A percentile compares a stretch with the other conserved stretches of the same genome.
These are phyloP conservation scores for Aproaerema taeniolella DNA, from an alignment of 2,888 invertebrate species.

Conservation along the genomic window DNA sequence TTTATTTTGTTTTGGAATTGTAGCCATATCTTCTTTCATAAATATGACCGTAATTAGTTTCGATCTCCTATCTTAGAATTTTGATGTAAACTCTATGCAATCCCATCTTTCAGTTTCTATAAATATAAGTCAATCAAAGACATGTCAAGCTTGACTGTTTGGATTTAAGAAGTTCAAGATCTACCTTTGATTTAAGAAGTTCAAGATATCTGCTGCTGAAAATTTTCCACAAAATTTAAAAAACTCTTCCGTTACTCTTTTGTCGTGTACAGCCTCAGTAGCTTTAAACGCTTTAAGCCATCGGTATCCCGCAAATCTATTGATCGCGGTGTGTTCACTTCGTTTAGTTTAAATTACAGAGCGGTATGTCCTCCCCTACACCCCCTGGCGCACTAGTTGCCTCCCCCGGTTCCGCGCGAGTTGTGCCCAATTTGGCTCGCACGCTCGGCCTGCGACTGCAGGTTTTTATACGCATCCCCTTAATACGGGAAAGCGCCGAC, in stretches of 20 bases:
- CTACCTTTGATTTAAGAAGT: too few species aligned
- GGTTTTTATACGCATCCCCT: slow-evolving; percentile 55
- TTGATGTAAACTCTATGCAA: too few species aligned
- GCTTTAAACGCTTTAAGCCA: slow-evolving; percentile 3
- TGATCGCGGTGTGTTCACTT: slow-evolving; percentile 36
- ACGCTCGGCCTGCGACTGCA: slow-evolving; percentile 31
- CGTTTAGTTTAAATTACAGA: slow-evolving; percentile 36
- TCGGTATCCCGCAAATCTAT: slow-evolving; percentile 9
- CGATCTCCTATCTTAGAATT: neutral
- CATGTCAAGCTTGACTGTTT: neutral
- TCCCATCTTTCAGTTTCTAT: too few species aligned
- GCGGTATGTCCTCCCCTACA: slow-evolving; percentile 24
- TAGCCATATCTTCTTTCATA: neutral
- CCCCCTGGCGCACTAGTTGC: slow-evolving; percentile 18
- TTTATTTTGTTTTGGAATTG: neutral
- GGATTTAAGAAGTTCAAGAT: too few species aligned
- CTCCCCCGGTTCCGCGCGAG: slow-evolving; percentile 44
- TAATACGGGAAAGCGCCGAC: slow-evolving; percentile 24
- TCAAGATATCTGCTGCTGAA: too few species aligned
- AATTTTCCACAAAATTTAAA: neutral
- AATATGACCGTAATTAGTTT: neutral
- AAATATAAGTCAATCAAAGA: neutral
- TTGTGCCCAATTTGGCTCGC: slow-evolving; percentile 50
- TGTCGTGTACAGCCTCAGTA: too few species aligned
- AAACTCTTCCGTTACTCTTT: too few species aligned